Evolutionary conservation across 2,113 vertebrate species (phyloP), one percentile per base, ranked within the genome.

Genomic region (Percopsis transmontana): DNA sequence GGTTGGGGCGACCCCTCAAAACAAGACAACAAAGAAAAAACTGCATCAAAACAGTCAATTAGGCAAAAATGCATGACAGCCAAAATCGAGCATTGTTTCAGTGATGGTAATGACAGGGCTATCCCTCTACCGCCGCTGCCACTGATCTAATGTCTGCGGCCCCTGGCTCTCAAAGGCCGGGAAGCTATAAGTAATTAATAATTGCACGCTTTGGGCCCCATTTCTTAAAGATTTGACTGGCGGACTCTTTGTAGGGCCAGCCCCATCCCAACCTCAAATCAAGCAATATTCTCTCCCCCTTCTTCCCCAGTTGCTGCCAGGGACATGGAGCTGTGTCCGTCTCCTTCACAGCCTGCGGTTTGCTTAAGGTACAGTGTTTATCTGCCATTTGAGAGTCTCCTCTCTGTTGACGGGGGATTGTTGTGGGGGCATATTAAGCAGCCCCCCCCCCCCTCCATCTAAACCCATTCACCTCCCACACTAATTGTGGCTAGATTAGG

Each of bases 11-110:
- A 73, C 78, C 69, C 80, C 55, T 66, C 79, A 65, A 76, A 75
- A 86, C 80, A 77, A 85, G 86, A 85, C 70, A 42, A 27, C 14
- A 38, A 6, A 15, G 51, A 52, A 68, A 77, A 69, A 74, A 59
- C 68, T 82, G 84, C 82, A 86, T 85, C 86, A 85, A 91, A 89
- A 91, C 81, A 90, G 85, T 90, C 89, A 92, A 91, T 89, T 91
- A 90, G 80, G 81, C 71, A 90, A 89, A 92, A 91, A 92, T 92
- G 88, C 88, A 89, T 90, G 88, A 92, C 89, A 89, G 85, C 84
- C 80, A 90, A 87, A 89, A 86, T 85, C 79, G 58, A 53, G 74
- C 88, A 87, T 90, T 90, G 86, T 92, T 91, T 92, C 76, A 87
- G 74, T 86, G 83, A 88, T 60, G 74, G 76, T 87, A 83, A 87